phyloP scores from a whole-genome alignment of 1,140 invertebrate genomes.

The Idris sp. region DNA sequence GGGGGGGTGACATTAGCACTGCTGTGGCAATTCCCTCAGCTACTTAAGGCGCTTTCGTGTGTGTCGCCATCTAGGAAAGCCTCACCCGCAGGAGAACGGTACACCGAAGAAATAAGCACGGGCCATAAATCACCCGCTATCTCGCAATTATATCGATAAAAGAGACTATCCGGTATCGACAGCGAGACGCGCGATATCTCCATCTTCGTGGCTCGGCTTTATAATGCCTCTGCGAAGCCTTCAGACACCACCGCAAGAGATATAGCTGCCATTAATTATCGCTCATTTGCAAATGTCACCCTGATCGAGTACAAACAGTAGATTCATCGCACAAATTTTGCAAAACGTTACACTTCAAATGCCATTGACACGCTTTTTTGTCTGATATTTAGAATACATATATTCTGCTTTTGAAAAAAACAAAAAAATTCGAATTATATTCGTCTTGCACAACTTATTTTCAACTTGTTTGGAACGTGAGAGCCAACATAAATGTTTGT shows the following conservation, averaged over 20 bases:
- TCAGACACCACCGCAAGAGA: constrained; percentile 6
- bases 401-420: too few relatives aligned
- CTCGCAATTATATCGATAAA: constrained; percentile 74
- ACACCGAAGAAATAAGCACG: constrained; percentile 60
- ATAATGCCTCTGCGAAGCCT: constrained; percentile 17
- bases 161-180: constrained; percentile 68
- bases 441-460: too few relatives aligned
- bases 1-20: constrained; percentile 75
- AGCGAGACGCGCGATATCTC: constrained; percentile 66
- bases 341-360: too few relatives aligned
- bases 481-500: too few relatives aligned
- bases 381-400: too few relatives aligned
- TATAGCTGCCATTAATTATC: constrained; percentile 44
- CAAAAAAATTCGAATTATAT: too few relatives aligned
- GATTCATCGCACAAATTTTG: too few relatives aligned
- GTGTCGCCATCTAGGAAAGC: constrained; percentile 41
- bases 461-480: too few relatives aligned
- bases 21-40: constrained; percentile 74
- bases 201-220: constrained; percentile 58
- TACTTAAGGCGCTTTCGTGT: constrained; percentile 62
- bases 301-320: constrained; percentile 31
- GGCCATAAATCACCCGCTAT: constrained; percentile 69
- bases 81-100: constrained; percentile 55
- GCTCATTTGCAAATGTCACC: constrained; percentile 49
- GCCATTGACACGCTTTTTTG: too few relatives aligned